phyloP scores from a whole-genome alignment of 2,113 vertebrate species.

The Nycticryphes semicollaris region DNA sequence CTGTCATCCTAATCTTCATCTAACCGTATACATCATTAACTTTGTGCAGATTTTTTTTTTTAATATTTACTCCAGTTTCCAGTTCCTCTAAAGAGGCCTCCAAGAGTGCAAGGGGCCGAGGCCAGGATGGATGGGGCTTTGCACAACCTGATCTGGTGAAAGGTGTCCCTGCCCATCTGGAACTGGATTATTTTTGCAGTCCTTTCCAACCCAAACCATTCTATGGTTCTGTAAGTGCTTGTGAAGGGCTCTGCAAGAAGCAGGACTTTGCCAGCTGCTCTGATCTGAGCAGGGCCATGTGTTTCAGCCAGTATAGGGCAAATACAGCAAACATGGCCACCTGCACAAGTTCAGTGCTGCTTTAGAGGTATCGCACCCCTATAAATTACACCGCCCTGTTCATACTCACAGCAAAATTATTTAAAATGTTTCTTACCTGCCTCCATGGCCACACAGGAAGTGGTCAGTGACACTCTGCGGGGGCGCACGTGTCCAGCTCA shows the following conservation, averaged over 20 bases:
- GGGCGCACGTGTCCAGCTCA: not conserved
- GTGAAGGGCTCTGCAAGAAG: not conserved
- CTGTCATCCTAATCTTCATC: rapidly evolving
- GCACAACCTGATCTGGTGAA: not conserved
- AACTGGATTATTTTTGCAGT: not conserved
- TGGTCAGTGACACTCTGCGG: not conserved
- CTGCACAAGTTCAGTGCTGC: too few relatives aligned
- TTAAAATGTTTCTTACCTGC: not conserved
- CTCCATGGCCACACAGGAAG: not conserved
- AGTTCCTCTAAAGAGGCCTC: not conserved
- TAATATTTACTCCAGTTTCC: not conserved
- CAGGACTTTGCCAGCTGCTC: rapidly evolving
- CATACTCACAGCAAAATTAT: not conserved
- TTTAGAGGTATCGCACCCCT: too few relatives aligned
- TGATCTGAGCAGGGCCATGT: rapidly evolving
- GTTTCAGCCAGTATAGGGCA: rapidly evolving
- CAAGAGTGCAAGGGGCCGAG: not conserved
- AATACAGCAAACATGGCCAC: rapidly evolving
- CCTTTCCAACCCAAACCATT: not conserved
- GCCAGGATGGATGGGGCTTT: not conserved
- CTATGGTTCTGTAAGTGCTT: too few relatives aligned
- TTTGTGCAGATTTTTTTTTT: not conserved
- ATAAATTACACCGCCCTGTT: rapidly evolving
- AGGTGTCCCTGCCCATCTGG: not conserved
- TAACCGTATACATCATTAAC: rapidly evolving